These are phyloP conservation scores for Tiphia femorata DNA, from an alignment of 2,888 invertebrate species.

Conservation along the genomic window DNA sequence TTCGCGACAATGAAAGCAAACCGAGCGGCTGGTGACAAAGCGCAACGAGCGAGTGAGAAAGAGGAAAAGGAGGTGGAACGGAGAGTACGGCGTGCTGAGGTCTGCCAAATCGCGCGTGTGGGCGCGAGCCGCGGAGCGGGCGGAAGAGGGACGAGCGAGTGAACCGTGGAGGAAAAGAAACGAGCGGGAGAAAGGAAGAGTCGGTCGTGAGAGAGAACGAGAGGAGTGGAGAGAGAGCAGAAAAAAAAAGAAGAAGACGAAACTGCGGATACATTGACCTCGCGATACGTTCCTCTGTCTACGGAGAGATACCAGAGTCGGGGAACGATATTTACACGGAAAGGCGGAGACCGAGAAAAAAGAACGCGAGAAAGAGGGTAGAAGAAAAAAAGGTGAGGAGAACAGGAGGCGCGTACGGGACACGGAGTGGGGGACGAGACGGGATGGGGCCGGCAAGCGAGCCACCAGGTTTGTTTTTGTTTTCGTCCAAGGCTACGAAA, in stretches of 20 bases:
- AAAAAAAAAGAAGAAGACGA: no score
- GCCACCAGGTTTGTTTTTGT: not conserved
- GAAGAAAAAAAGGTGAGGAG: not conserved
- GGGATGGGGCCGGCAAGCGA: not conserved
- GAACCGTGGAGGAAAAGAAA: not conserved
- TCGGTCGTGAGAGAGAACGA: conserved; percentile 12
- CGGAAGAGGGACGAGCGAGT: conserved; percentile 1
- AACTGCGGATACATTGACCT: no score
- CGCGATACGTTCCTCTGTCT: conserved; percentile 9
- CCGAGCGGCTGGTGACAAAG: conserved; percentile 2
- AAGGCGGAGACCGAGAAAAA: not conserved
- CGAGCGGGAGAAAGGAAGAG: conserved; percentile 5
- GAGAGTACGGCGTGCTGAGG: conserved; percentile 9
- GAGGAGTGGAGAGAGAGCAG: conserved; percentile 11
- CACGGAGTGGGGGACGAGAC: not conserved
- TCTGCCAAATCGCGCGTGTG: not conserved
- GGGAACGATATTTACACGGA: not conserved
- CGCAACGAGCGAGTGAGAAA: not conserved
- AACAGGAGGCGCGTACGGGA: not conserved
- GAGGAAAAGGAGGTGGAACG: not conserved
- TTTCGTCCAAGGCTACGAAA: not conserved
- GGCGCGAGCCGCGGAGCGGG: not conserved
- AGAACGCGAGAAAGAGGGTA: not conserved
- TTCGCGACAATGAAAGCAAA: conserved; percentile 2
- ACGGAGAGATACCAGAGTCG: not conserved